Evolutionary conservation across 1,140 invertebrate genomes (phyloP), one percentile per base, ranked within the genome.

Genomic region (Whitmania pigra): DNA sequence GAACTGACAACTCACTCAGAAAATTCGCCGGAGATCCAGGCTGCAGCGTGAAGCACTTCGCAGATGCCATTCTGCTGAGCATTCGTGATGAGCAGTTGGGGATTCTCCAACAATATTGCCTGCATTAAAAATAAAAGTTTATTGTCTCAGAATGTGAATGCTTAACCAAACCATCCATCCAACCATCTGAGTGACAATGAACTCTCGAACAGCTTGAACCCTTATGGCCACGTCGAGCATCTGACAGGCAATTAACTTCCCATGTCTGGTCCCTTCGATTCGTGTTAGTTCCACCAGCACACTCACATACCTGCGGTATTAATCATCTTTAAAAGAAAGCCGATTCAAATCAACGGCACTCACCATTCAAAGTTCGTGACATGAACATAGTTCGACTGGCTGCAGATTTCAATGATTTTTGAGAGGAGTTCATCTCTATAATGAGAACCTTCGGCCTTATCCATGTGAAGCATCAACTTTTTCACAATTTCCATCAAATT

Each of bases 401-500:
- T 93, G 84, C 96, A 99, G 77, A 99, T 99, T 79, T 97, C 90
- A 75, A 99, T 93, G 73, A 98, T 97, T 84, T 98, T 96, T 55
- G 89, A 90, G 0, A 99, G 86, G 31, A 99, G 83, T 84, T 99
- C 95, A 85, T 99, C 95, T 22, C 96, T 85, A 73, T 85, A 85
- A 73, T 90, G 87, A 13, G 93, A 94, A 27, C 95, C 94, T 81
- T 97, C 94, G 3, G 94, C 94, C 78, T 94, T 91, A 78, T 97
- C 93, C 91, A 99, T 97, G 80, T 99, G 95, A 0, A 93, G 85
- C 89, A 99, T 94, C 55, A 99, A 82, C 78, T 97, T 97, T 79
- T 94, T 94, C 5, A 99, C 95, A 78, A 99, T 99, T 84, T 99
- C 96, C 93, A 99, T 97, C 60, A 99, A 85, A 84, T 97, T 99